Conservation (phyloP, 2,888 invertebrate species). For the Pteria penguin region DNA sequence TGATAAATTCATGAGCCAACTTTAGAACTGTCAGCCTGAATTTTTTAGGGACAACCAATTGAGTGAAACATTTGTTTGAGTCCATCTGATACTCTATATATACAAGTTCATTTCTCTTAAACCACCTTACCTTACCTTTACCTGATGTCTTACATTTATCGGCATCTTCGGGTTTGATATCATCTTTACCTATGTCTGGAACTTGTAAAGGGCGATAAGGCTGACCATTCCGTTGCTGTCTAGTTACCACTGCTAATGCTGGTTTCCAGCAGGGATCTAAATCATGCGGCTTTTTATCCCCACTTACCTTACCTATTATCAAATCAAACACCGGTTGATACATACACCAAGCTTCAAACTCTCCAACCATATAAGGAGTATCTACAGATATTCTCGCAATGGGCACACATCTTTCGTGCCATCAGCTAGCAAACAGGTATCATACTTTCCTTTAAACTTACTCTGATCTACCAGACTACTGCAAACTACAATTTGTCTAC, state of each 20-base stretch:
- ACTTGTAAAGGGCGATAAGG: conserved; percentile 14
- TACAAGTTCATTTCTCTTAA: conserved; percentile 14
- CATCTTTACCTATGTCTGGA: conserved; percentile 10
- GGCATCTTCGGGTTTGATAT: conserved; percentile 17
- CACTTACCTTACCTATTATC: conserved; percentile 14
- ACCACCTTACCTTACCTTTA: conserved; percentile 3
- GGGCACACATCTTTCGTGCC: conserved; percentile 3
- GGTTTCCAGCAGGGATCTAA: conserved; percentile 29
- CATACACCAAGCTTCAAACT: conserved; percentile 36
- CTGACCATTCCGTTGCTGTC: conserved; percentile 20
- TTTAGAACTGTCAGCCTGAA: conserved; percentile 18
- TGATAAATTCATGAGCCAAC: conserved; percentile 43
- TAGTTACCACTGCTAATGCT: conserved; percentile 31
- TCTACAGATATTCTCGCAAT: conserved; percentile 25
- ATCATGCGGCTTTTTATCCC: neutral
- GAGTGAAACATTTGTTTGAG: too few relatives aligned
- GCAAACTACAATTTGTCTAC: conserved; percentile 15
- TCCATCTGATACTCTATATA: conserved; percentile 30
- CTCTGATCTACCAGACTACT: conserved; percentile 13
- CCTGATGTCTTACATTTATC: conserved; percentile 4
- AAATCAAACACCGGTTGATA: conserved; percentile 29
- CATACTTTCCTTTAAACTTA: conserved; percentile 12
- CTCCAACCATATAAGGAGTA: conserved; percentile 35
- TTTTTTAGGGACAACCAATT: too few relatives aligned
- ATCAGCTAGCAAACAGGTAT: conserved; percentile 28